Evolutionary conservation across 1,140 invertebrate species (phyloP), one percentile per base, ranked within the genome.

Genomic region (Drosophila takahashii): DNA sequence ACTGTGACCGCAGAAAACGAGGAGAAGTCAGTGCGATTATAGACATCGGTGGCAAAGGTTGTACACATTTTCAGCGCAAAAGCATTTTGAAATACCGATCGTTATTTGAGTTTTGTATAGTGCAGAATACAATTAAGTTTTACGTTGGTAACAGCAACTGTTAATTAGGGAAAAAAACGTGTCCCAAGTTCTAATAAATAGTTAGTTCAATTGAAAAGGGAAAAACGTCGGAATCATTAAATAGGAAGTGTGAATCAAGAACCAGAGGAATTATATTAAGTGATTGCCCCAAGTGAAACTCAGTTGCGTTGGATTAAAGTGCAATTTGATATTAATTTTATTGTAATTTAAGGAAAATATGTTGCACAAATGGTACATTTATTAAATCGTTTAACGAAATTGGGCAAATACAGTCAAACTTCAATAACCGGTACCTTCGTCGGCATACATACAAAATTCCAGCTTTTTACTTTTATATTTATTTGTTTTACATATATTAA

Each of bases 41-140:
- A 52, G 47, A 76, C 81, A 47, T 71, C 52, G 76, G 18, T 61
- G 56, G 32, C 56, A 79, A 51, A 54, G 70, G 81, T 85, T 85
- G 73, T 64, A 10, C 37, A 36, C 8, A 37, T 45, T 59, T 29
- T 0, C 22, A 22, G 37, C 44, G 42, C 15, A 18, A 57, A 27
- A 13, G 0, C 8, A 22, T 22, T 22, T 5, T 32, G 34, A 5
- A 6, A 34, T 26, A n/a, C 11, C 6, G n/a, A 50, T 29, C 26
- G 18, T 15, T 15, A 16, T 37, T 62, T 44, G 7, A 16, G 41
- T 41, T 41, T 3, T n/a, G n/a, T 29, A 1, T 32, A 52, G 2
- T 51, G 26, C 34, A 26, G 4, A 61, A 42, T 8, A 1, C 47
- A 52, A 42, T 61, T 52, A 52, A 29, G 10, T 10, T 47, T 53